Conservation (phyloP, 2,797 vertebrate species). For the Gambusia yucatana region DNA sequence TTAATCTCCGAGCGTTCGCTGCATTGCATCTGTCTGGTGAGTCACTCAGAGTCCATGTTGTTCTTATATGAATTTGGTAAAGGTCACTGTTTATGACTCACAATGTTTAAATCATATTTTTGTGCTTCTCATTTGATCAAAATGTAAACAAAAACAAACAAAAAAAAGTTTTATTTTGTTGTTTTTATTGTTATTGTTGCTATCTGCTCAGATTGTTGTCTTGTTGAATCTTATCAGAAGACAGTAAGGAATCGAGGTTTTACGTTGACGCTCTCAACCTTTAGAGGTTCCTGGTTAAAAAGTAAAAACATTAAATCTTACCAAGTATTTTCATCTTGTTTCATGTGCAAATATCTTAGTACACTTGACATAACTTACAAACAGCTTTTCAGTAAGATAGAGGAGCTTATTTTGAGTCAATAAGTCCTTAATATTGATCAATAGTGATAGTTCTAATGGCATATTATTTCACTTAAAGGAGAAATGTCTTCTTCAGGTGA, state of each 20-base stretch:
- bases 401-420: too few species aligned
- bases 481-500: too few species aligned
- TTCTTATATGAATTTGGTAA: constrained; percentile 46
- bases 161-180: too few species aligned
- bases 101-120: constrained; percentile 58
- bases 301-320: neutral
- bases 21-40: constrained; percentile 58
- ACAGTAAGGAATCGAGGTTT: neutral
- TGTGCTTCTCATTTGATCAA: constrained; percentile 57
- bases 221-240: neutral
- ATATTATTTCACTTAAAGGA: too few species aligned
- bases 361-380: too few species aligned
- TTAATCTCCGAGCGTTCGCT: constrained; percentile 45
- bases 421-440: too few species aligned
- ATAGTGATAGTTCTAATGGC: too few species aligned
- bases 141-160: constrained; percentile 31
- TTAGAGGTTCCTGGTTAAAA: neutral
- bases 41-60: constrained; percentile 51
- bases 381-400: too few species aligned
- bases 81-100: constrained; percentile 62
- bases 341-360: too few species aligned
- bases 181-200: constrained; percentile 48
- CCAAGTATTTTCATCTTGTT: too few species aligned
- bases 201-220: constrained; percentile 13
- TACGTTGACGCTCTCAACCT: neutral